Evolutionary conservation across 2,888 invertebrate genomes (phyloP).

Genomic region (Strigamia transsilvanica): DNA sequence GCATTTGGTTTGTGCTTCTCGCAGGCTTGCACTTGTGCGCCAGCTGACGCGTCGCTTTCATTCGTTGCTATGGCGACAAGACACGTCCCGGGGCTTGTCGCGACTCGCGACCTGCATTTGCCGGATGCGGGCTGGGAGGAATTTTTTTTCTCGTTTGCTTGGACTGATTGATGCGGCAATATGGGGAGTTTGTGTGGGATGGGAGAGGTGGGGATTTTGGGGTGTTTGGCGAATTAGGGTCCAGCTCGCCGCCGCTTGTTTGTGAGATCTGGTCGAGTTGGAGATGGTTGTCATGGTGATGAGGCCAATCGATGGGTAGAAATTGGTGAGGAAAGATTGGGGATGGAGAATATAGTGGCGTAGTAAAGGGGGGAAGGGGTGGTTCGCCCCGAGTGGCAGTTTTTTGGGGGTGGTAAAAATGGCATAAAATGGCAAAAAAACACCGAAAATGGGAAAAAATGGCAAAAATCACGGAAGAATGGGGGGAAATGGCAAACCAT

Average conservation of each 20-base stretch:
- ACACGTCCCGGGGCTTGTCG: slow-evolving; percentile 14
- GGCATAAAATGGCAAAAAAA: too few relatives aligned
- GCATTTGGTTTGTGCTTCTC: too few relatives aligned
- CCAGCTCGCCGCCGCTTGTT: not conserved
- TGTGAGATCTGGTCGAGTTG: slow-evolving; percentile 20
- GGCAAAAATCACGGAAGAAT: too few relatives aligned
- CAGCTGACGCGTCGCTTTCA: slow-evolving; percentile 1
- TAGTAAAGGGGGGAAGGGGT: too few relatives aligned
- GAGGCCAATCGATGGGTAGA: slow-evolving; percentile 15
- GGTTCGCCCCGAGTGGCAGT: not conserved
- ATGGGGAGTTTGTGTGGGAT: not conserved
- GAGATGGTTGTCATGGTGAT: slow-evolving; percentile 16
- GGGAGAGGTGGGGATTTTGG: not conserved
- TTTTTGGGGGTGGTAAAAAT: too few relatives aligned
- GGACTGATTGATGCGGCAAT: not conserved
- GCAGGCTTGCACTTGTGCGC: not conserved
- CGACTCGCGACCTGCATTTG: not conserved
- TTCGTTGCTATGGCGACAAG: slow-evolving; percentile 1
- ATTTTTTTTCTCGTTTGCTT: not conserved
- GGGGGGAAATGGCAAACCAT: too few relatives aligned
- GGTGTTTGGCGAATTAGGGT: too few relatives aligned
- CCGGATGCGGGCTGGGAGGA: slow-evolving; percentile 2
- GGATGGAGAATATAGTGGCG: too few relatives aligned
- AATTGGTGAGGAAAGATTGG: not conserved
- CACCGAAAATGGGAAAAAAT: too few relatives aligned